Evolutionary conservation across 1,140 invertebrate genomes (phyloP).

Genomic region (Drosophila tristis): DNA sequence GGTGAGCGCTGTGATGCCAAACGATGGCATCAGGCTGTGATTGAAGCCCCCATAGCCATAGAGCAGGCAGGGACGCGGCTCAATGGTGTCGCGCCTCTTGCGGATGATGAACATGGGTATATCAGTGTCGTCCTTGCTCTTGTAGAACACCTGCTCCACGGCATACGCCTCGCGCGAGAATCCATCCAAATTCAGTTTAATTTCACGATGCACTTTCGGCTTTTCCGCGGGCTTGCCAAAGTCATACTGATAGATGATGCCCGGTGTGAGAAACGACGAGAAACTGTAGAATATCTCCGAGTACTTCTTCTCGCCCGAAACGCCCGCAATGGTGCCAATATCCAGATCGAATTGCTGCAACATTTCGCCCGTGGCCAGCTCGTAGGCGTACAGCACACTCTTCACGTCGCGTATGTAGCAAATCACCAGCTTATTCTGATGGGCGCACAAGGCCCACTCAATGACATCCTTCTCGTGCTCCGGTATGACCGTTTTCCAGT

Average conservation of each 20-base stretch:
- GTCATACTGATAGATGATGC: conserved; percentile 93
- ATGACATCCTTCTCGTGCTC: conserved; percentile 95
- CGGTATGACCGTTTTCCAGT: conserved; percentile 94
- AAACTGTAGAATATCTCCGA: conserved; percentile 97
- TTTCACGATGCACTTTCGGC: conserved; percentile 87
- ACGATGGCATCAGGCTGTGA: conserved; percentile 93
- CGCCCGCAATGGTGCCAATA: conserved; percentile 93
- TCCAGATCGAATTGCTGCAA: conserved; percentile 91
- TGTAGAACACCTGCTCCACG: conserved; percentile 96
- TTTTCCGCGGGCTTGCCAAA: conserved; percentile 88
- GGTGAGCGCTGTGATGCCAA: conserved; percentile 87
- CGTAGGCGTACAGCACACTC: conserved; percentile 92
- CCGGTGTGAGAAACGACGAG: conserved; percentile 96
- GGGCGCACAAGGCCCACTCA: conserved; percentile 93
- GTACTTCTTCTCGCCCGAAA: conserved; percentile 93
- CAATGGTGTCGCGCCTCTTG: conserved; percentile 87
- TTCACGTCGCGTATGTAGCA: conserved; percentile 98
- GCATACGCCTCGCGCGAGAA: conserved; percentile 93
- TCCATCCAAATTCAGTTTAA: conserved; percentile 92
- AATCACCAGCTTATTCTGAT: conserved; percentile 93
- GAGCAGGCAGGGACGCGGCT: conserved; percentile 91
- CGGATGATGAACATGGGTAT: conserved; percentile 99
- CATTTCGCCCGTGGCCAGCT: conserved; percentile 89
- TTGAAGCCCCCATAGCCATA: conserved; percentile 99
- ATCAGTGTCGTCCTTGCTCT: conserved; percentile 96